Base-by-base conservation (phyloP, 2,797 vertebrate genomes). In the Allobates femoralis region DNA sequence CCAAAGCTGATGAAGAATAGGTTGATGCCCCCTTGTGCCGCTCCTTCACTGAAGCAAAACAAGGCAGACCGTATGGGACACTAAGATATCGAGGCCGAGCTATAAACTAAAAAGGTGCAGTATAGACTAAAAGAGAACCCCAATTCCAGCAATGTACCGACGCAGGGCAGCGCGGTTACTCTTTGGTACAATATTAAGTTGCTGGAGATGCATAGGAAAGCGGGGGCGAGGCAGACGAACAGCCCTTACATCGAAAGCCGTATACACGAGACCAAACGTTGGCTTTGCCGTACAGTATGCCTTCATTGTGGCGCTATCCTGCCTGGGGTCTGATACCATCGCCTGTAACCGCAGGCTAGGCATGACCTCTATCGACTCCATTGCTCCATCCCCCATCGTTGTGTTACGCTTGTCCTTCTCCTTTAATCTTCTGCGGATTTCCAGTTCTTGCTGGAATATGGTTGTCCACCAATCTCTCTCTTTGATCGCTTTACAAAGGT, bases 121-220 rank as follows among this genome's bases (percentile, higher is more conserved):
- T 73, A 84, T 46, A 81, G 77, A 79, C 86, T 79, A 73, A 79
- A 74, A 85, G 77, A 69, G 32, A 85, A 51, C 41, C n/a, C 77
- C 50, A 23, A 46, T 82, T 88, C 75, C 69, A 85, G 77, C 69
- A 81, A 34, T 80, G 83, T 67, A 58, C 64, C 50, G 64, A 75
- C 77, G 53, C 81, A 53, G 58, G 86, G 75, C 69, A 81, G 86
- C 71, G 41, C 58, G 82, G 81, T 75, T 64, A 6, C 15, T 97
- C 96, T 98, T 97, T 98, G 97, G 97, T 97, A 96, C 96, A 89
- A 87, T 83, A 46, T 79, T 81, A 94, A 71, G 92, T 94, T 92
- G 96, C 94, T 94, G 94, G 96, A 95, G 96, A 95, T 97, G 96
- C 96, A 97, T 97, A 97, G 96, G 78, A 81, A 12, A 81, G 88